Percentiles rank a stretch among this genome's conserved stretches.
Conservation (phyloP, 2,113 vertebrate species). For the Calidris pugnax region DNA sequence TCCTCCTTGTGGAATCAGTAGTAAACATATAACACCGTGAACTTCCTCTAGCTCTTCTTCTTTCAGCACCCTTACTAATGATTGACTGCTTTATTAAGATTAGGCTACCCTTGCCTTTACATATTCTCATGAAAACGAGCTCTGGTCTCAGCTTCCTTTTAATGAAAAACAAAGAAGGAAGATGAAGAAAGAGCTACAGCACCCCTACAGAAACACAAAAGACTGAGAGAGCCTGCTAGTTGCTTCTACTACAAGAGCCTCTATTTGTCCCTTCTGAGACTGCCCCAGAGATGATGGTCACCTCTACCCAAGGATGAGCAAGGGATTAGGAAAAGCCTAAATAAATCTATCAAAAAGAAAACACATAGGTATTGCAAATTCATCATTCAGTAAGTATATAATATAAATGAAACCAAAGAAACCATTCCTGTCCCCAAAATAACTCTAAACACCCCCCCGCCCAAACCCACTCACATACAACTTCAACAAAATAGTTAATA, state of each 20-base stretch:
- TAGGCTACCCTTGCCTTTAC: neutral
- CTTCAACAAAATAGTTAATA: neutral
- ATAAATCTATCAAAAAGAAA: neutral
- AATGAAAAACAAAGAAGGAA: neutral
- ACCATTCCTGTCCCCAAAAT: fast-evolving
- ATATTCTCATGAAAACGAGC: neutral
- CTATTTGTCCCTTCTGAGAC: neutral
- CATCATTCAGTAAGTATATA: neutral
- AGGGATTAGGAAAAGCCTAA: neutral
- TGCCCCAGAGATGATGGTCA: neutral
- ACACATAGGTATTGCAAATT: neutral
- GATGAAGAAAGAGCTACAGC: neutral
- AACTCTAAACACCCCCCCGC: neutral
- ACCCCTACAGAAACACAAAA: neutral
- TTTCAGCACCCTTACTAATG: neutral
- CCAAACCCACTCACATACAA: neutral
- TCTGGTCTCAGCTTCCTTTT: neutral
- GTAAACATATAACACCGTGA: neutral
- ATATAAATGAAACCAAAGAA: neutral
- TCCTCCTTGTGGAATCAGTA: neutral
- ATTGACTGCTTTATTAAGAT: neutral
- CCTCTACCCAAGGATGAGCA: neutral
- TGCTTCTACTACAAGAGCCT: neutral
- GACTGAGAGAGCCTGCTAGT: neutral
- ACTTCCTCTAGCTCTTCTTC: neutral